Conservation (phyloP, 2,888 invertebrate genomes). For the Bedellia somnulentella region DNA sequence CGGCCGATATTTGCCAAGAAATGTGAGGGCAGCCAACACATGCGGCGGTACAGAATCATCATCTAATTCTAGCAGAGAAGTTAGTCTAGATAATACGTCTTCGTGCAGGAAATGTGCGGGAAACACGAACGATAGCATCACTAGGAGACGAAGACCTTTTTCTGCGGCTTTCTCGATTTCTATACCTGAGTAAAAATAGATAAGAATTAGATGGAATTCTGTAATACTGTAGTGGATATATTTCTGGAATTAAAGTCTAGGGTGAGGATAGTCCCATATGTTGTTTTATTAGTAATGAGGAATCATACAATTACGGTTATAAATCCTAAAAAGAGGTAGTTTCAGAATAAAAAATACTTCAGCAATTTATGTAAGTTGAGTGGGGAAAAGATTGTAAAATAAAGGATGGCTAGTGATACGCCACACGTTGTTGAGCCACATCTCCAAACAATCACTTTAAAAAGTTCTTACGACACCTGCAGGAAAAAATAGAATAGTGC, state of each 20-base stretch:
- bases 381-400: too few relatives aligned
- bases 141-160: slow-evolving; percentile 84
- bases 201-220: neutral
- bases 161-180: slow-evolving; percentile 82
- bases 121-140: slow-evolving; percentile 89
- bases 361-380: too few relatives aligned
- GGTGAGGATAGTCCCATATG: too few relatives aligned
- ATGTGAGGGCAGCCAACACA: slow-evolving; percentile 81
- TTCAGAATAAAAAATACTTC: too few relatives aligned
- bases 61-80: slow-evolving; percentile 77
- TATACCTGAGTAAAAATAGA: slow-evolving; percentile 59
- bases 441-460: too few relatives aligned
- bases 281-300: too few relatives aligned
- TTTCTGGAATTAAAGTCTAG: neutral
- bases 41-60: slow-evolving; percentile 80
- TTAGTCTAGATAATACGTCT: slow-evolving; percentile 76
- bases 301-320: too few relatives aligned
- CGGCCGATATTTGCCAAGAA: slow-evolving; percentile 84
- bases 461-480: too few relatives aligned
- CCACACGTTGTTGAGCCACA: too few relatives aligned
- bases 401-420: too few relatives aligned
- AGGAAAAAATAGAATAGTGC: too few relatives aligned
- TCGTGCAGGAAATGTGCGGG: slow-evolving; percentile 90
- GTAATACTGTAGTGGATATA: neutral
- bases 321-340: too few relatives aligned